phyloP scores from a whole-genome alignment of 2,888 invertebrate genomes.

The Strigamia crassipes region DNA sequence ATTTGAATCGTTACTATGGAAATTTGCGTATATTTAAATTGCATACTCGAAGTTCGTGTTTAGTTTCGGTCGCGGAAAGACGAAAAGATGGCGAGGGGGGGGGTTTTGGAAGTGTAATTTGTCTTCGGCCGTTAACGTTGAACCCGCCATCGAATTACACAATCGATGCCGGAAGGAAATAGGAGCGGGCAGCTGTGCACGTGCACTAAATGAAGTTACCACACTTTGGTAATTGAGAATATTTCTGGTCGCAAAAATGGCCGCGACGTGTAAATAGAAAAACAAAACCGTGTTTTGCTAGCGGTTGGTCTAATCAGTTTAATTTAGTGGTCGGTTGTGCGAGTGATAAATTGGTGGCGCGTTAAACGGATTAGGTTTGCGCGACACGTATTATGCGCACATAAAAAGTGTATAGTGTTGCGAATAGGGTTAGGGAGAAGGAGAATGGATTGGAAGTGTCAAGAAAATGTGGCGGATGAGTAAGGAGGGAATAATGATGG shows the following conservation, averaged over 20 bases:
- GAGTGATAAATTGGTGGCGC: not conserved
- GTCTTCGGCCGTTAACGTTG: constrained; percentile 27
- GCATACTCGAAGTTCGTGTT: too few relatives aligned
- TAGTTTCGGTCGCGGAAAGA: too few relatives aligned
- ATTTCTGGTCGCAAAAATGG: not conserved
- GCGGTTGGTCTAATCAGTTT: not conserved
- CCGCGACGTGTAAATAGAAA: not conserved
- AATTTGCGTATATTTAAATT: too few relatives aligned
- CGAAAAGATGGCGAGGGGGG: not conserved
- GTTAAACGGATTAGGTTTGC: constrained; percentile 21
- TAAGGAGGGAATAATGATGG: not conserved
- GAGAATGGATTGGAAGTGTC: constrained; percentile 17
- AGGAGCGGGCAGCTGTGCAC: constrained; percentile 37
- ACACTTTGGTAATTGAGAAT: not conserved
- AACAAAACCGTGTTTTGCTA: not conserved
- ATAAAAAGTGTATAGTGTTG: not conserved
- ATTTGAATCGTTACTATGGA: too few relatives aligned
- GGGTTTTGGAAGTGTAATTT: not conserved
- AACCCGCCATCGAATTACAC: constrained; percentile 31
- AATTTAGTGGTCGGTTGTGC: not conserved
- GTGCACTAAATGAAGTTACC: constrained; percentile 33
- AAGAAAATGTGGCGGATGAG: constrained; percentile 6
- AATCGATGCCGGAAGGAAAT: constrained; percentile 36
- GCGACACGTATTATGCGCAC: not conserved
- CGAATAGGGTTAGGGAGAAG: not conserved